These are phyloP conservation scores for Ochropacha duplaris DNA, from an alignment of 2,888 invertebrate species.

Conservation along the genomic window DNA sequence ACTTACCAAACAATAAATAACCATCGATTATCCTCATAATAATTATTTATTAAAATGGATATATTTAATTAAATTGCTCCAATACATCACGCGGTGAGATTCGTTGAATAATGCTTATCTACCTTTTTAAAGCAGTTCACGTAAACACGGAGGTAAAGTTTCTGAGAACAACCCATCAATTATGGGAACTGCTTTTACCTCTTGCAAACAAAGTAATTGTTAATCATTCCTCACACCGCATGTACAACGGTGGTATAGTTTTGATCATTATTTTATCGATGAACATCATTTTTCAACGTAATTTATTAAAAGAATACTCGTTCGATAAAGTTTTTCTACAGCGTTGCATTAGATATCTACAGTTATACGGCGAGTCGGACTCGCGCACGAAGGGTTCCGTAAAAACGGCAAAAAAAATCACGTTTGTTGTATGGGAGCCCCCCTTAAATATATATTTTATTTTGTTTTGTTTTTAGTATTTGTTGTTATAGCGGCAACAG, in stretches of 20 bases:
- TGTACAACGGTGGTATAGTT: background rate
- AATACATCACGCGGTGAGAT: background rate
- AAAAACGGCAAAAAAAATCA: too few relatives aligned
- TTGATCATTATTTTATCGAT: background rate
- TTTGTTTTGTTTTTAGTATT: too few relatives aligned
- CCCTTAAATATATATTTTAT: too few relatives aligned
- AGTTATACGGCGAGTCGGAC: too few relatives aligned
- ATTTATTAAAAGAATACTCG: too few relatives aligned
- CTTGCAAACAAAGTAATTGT: background rate
- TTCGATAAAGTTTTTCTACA: too few relatives aligned
- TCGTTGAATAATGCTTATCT: background rate
- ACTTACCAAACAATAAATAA: background rate
- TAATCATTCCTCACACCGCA: background rate
- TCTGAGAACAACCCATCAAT: background rate
- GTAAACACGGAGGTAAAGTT: background rate
- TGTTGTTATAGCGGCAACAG: too few relatives aligned
- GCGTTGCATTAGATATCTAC: too few relatives aligned
- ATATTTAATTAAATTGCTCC: background rate
- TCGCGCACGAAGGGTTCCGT: too few relatives aligned
- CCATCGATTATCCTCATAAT: background rate
- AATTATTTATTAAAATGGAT: background rate
- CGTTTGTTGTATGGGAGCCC: too few relatives aligned
- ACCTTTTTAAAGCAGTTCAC: background rate
- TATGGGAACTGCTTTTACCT: background rate
- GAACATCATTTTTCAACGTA: too few relatives aligned